Evolutionary conservation across 2,888 invertebrate genomes (phyloP).

Genomic region (Amphipyra tragopoginis): DNA sequence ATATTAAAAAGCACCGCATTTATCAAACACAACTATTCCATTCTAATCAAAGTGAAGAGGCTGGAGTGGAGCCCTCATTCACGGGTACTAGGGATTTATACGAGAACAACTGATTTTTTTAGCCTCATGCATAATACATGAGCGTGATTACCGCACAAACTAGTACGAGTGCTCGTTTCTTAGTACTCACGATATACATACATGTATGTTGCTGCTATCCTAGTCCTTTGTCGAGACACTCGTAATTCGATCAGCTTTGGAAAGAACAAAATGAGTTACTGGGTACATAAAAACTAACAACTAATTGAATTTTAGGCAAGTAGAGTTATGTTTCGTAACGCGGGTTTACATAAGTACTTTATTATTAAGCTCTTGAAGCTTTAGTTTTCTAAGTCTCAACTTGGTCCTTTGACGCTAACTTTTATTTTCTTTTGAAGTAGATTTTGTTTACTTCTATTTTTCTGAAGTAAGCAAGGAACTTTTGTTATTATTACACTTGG

Average conservation of each 20-base stretch:
- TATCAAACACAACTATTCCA: constrained; percentile 30
- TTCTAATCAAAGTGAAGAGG: constrained; percentile 39
- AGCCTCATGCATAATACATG: constrained; percentile 52
- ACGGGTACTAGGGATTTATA: constrained; percentile 19
- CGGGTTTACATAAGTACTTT: not conserved
- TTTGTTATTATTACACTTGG: too few relatives aligned
- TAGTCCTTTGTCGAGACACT: constrained; percentile 19
- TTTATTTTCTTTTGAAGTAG: constrained; percentile 7
- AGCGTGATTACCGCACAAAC: constrained; percentile 47
- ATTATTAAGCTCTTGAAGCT: constrained; percentile 6
- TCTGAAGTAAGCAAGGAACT: not conserved
- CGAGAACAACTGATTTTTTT: constrained; percentile 32
- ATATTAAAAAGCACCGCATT: not conserved
- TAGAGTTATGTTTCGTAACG: constrained; percentile 3
- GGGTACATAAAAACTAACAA: constrained; percentile 17
- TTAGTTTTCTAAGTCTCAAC: constrained; percentile 1
- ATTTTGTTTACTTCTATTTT: constrained; percentile 3
- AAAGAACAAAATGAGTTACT: constrained; percentile 22
- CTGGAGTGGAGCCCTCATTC: constrained; percentile 15
- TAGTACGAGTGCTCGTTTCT: constrained; percentile 30
- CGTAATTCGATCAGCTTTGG: constrained; percentile 28
- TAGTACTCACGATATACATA: constrained; percentile 21
- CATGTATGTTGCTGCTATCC: constrained; percentile 9
- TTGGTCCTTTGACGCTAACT: constrained; percentile 13
- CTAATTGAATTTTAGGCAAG: constrained; percentile 14